Base-by-base conservation (phyloP, 1,140 invertebrate species). In the Camponotus floridanus region DNA sequence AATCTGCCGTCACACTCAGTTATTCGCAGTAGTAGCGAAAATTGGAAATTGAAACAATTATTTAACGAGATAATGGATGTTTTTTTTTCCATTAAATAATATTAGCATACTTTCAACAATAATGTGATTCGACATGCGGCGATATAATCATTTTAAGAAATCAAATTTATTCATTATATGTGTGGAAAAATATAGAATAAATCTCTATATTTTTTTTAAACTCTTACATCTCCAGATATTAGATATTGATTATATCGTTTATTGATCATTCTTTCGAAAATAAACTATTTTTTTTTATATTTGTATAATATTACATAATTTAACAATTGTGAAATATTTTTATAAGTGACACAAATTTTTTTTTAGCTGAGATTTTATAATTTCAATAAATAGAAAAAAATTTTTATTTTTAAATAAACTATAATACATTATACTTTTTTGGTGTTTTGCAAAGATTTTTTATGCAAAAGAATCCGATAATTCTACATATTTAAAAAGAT, bases 21-120 rank as follows among this genome's bases (percentile, higher is more conserved):
- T 81, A 71, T 6, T 11, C 21, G 45, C 68, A 26, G 36, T 73
- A 15, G 39, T 48, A 31, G 39, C 61, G 79, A 83, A 83, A 83
- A 83, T 83, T 61, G 79, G 57, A 45, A 83, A 83, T 83, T 83
- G 55, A 26, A 74, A 42, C 57, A 45, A 83, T 73, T 83, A 62
- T 83, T 83, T 71, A 48, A 83, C 71, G 59, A 51, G 15, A 61
- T n/a, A 68, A 80, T 39, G 21, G 45, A 21, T 62, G 8, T 42
- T 70, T 55, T 68, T 55, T 68, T 45, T 70, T 33, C 31, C 51
- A 26, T 26, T 18, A 18, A 21, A 73, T 26, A 8, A 74, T 26
- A 4, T 48, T 83, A 15, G 5, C 26, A 18, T 26, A 55, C 33
- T 73, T 61, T 61, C 26, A 39, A 61, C 36, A 57, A 42, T 55